Base-by-base conservation (phyloP, 2,113 vertebrate species). In the Lophotis ruficrista region DNA sequence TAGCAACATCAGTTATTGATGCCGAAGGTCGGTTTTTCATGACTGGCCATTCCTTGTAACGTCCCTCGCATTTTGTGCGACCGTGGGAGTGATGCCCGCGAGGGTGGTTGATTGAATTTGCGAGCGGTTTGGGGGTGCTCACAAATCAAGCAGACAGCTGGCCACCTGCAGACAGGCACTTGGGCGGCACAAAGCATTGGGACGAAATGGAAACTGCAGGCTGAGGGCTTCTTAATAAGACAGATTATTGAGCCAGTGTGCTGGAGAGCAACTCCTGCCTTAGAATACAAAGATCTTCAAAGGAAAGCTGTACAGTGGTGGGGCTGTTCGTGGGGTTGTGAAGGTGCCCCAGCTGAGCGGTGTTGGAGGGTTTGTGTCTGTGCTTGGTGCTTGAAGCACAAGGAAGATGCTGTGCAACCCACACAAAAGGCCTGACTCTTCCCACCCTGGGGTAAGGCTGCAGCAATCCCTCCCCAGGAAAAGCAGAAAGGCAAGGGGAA, bases 1-100 rank as follows among this genome's bases (percentile, higher is more conserved):
- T 19, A 57, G 66, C 61, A 72, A 45, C 38, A 22, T 31, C 13
- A 69, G 28, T 85, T 86, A 92, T 81, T 66, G 92, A 91, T 69
- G 70, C 71, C 50, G 89, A 89, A 95, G 89, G 96, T 91, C 90
- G 83, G 78, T 18, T 93, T 73, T 90, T 54, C 58, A 31, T 72
- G 68, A 1, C 73, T 73, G 87, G 75, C 53, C 66, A 3, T 69
- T 91, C 93, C 70, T 48, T n/a, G 57, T 37, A 43, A 4, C 2
- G 17, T 82, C 72, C 79, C 85, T 79, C 0, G 3, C 35, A 66
- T 85, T 61, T 30, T 21, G 56, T 79, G 81, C 1, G 1, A 4
- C 25, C 25, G 83, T 69, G 92, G 93, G 95, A 92, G 92, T 70
- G 50, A 89, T 80, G 89, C 75, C 57, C 0, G 0, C 70, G 5